Evolutionary conservation across 2,113 vertebrate species (phyloP).

Genomic region (Heterochromis multidens): DNA sequence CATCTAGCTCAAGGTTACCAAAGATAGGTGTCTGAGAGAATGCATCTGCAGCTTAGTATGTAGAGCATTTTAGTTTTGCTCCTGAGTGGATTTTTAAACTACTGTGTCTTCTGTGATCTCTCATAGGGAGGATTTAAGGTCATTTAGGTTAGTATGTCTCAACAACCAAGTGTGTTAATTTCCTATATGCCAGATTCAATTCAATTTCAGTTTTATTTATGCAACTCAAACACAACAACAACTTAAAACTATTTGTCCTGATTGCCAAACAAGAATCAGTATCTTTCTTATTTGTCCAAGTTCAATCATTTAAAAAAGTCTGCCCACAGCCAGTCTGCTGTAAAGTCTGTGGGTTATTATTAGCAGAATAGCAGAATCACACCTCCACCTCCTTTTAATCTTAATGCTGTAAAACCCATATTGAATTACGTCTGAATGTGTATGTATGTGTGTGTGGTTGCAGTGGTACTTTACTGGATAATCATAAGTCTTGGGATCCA

Average conservation of each 20-base stretch:
- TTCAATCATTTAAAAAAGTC: background rate
- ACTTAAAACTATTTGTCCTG: background rate
- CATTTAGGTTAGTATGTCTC: background rate
- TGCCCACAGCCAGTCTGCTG: background rate
- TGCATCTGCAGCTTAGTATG: slow-evolving; percentile 8
- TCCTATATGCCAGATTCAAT: background rate
- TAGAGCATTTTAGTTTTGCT: background rate
- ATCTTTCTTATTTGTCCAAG: background rate
- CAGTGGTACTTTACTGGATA: background rate
- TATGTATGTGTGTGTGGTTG: background rate
- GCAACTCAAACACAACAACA: background rate
- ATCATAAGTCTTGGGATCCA: background rate
- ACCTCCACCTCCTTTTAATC: background rate
- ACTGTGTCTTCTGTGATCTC: background rate
- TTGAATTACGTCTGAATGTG: background rate
- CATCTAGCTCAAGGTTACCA: slow-evolving; percentile 15
- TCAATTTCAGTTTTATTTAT: background rate
- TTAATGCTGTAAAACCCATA: background rate
- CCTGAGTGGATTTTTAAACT: background rate
- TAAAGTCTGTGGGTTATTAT: background rate
- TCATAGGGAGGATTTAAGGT: background rate
- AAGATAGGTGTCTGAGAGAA: background rate
- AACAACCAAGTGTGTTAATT: background rate
- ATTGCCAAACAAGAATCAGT: background rate
- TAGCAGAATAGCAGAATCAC: background rate